phyloP scores from a whole-genome alignment of 2,888 invertebrate genomes.

The Neoascia interrupta region DNA sequence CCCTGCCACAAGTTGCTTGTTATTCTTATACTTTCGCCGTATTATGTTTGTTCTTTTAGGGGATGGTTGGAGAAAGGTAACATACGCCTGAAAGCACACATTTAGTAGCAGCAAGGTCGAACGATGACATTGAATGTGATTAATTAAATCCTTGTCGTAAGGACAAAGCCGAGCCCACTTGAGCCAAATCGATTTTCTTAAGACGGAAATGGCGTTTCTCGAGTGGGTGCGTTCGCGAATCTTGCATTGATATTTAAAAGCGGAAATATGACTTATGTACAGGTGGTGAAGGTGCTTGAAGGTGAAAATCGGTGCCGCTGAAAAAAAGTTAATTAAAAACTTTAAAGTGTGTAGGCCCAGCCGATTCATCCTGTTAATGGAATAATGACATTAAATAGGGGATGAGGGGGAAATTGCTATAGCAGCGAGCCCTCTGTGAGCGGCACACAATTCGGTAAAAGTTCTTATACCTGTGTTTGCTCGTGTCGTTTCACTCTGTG shows the following conservation, averaged over 20 bases:
- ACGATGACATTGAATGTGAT: constrained; percentile 14
- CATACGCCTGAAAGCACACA: neutral
- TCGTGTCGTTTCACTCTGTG: too few species aligned
- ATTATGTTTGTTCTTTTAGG: constrained; percentile 5
- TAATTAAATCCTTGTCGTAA: constrained; percentile 20
- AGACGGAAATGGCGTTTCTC: neutral
- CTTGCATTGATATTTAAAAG: constrained; percentile 3
- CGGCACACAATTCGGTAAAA: too few species aligned
- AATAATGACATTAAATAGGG: neutral
- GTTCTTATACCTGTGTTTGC: too few species aligned
- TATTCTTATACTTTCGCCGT: neutral
- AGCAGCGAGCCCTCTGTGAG: neutral
- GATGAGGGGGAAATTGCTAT: neutral
- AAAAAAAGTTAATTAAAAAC: constrained; percentile 18
- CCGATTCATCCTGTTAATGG: neutral
- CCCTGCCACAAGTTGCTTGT: neutral
- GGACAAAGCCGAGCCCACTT: neutral
- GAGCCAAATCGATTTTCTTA: constrained; percentile 4
- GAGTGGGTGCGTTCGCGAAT: constrained; percentile 9
- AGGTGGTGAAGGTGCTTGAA: neutral
- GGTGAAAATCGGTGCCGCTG: neutral
- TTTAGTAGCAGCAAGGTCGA: constrained; percentile 20
- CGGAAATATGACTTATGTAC: too few species aligned
- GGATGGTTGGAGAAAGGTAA: constrained; percentile 1
- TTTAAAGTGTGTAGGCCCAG: neutral